Evolutionary conservation across 2,797 vertebrate genomes (phyloP).

Genomic region (Lepus oiostolus): DNA sequence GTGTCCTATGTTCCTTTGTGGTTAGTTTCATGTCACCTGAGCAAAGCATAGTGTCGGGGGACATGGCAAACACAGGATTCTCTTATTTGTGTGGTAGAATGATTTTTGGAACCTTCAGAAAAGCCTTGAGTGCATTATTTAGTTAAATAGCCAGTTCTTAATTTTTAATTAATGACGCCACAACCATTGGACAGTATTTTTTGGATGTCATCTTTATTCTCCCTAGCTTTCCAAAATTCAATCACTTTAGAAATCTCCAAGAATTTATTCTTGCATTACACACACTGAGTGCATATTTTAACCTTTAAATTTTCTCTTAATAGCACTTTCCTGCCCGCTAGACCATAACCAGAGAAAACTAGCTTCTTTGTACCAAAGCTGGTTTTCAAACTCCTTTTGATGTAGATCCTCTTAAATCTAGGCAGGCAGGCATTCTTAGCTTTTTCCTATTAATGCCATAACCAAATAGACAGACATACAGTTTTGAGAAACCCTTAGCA

Average conservation of each 20-base stretch:
- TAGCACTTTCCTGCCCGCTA: not conserved
- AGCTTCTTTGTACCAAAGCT: slow-evolving; percentile 25
- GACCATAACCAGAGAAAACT: slow-evolving; percentile 14
- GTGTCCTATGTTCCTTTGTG: not conserved
- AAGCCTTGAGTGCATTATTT: slow-evolving; percentile 38
- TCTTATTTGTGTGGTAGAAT: not conserved
- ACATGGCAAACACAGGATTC: not conserved
- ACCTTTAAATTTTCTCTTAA: slow-evolving; percentile 13
- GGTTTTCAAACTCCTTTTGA: slow-evolving; percentile 17
- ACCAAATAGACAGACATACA: not conserved
- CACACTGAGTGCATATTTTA: not conserved
- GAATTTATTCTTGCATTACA: not conserved
- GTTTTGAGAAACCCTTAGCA: slow-evolving; percentile 48
- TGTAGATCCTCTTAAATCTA: slow-evolving; percentile 27
- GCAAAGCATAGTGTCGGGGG: not conserved
- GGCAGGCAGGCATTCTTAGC: not conserved
- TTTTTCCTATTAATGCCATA: slow-evolving; percentile 28
- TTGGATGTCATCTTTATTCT: slow-evolving; percentile 37
- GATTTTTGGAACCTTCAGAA: slow-evolving; percentile 44
- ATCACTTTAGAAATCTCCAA: not conserved
- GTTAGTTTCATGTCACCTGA: slow-evolving; percentile 26
- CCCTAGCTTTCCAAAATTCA: slow-evolving; percentile 35
- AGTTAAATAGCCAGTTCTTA: slow-evolving; percentile 23
- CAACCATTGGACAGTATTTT: not conserved
- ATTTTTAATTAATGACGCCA: slow-evolving; percentile 36